phyloP scores from a whole-genome alignment of 2,888 invertebrate species.

The Philonicus albiceps region DNA sequence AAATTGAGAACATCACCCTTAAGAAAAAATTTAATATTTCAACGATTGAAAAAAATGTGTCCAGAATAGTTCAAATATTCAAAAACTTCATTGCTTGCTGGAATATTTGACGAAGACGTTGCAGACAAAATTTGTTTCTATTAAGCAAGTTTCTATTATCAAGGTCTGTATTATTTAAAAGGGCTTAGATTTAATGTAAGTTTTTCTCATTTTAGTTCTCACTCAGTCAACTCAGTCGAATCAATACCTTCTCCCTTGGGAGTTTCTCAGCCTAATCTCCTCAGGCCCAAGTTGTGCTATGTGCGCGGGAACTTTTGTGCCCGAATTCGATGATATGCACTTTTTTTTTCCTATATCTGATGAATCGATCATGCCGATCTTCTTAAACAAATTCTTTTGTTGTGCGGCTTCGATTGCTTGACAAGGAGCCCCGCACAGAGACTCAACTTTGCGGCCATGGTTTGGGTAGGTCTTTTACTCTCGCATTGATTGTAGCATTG shows the following conservation, averaged over 20 bases:
- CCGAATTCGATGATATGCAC: conserved; percentile 37
- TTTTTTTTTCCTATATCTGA: conserved; percentile 2
- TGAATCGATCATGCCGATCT: conserved; percentile 36
- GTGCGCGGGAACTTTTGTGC: background rate
- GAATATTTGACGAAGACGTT: too few relatives aligned
- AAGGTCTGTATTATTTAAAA: background rate
- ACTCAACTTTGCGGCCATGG: background rate
- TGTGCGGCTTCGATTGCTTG: background rate
- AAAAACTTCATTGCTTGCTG: too few relatives aligned
- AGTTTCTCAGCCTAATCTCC: conserved; percentile 1
- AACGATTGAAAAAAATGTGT: too few relatives aligned
- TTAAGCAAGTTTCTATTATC: background rate
- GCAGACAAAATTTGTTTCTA: background rate
- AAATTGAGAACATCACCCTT: too few relatives aligned
- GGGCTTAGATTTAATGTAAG: background rate
- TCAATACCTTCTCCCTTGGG: conserved; percentile 4
- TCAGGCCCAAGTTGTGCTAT: background rate
- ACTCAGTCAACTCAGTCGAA: background rate
- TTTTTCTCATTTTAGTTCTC: background rate
- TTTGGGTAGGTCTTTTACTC: conserved; percentile 21
- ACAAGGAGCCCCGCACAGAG: background rate
- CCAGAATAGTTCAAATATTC: background rate
- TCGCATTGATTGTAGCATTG: conserved; percentile 6
- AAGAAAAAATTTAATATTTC: too few relatives aligned
- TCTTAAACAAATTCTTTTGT: conserved; percentile 39